Evolutionary conservation across 2,888 invertebrate species (phyloP).

Genomic region (Falcaria lacertinaria): DNA sequence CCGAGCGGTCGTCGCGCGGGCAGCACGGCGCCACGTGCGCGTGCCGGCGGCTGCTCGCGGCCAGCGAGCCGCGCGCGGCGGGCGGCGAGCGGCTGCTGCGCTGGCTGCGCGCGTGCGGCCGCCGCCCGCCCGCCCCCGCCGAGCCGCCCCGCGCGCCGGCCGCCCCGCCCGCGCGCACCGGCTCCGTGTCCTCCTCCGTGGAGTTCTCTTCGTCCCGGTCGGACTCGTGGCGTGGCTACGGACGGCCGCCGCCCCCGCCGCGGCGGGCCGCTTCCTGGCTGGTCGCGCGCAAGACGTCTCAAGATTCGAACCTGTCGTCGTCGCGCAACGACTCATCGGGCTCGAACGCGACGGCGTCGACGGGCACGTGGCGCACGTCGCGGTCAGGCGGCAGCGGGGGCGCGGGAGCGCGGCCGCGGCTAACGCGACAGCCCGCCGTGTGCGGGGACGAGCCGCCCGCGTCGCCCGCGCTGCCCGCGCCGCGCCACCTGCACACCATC

Average conservation of each 20-base stretch:
- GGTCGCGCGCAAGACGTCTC: constrained; percentile 94
- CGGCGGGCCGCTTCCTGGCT: constrained; percentile 93
- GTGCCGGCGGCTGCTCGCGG: constrained; percentile 84
- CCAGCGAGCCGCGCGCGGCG: constrained; percentile 81
- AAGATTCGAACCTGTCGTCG: constrained; percentile 94
- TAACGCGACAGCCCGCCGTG: constrained; percentile 89
- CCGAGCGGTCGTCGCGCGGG: constrained; percentile 88
- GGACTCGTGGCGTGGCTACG: constrained; percentile 91
- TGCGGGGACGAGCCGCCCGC: constrained; percentile 86
- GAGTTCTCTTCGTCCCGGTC: constrained; percentile 94
- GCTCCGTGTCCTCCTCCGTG: constrained; percentile 92
- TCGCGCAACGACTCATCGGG: constrained; percentile 95
- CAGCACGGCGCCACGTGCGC: constrained; percentile 79
- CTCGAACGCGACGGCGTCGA: constrained; percentile 92
- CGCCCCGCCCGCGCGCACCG: constrained; percentile 79
- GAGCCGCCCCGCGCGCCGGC: constrained; percentile 48
- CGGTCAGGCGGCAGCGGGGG: constrained; percentile 91
- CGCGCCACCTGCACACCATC: constrained; percentile 59
- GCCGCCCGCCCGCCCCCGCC: constrained; percentile 31
- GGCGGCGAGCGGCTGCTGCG: constrained; percentile 57
- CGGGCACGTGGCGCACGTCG: constrained; percentile 93
- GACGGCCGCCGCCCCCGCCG: constrained; percentile 89
- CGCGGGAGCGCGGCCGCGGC: constrained; percentile 87
- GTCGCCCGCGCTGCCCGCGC: constrained; percentile 32
- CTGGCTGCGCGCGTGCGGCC: constrained; percentile 60